Base-by-base conservation (phyloP, 2,888 invertebrate genomes). In the Epirrita christyi region DNA sequence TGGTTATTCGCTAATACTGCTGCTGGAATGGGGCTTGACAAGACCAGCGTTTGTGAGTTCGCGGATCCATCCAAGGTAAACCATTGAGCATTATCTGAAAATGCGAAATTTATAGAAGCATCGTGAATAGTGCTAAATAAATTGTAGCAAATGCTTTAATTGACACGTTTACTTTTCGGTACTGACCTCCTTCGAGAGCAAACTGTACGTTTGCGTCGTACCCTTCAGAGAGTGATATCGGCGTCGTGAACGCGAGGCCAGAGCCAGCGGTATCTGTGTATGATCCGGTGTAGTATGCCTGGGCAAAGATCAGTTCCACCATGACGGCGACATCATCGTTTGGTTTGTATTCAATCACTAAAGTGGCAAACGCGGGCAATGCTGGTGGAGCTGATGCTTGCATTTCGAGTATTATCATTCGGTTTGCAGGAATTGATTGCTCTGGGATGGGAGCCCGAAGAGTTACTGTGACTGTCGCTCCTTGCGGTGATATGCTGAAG, bases 101-200 rank as follows among this genome's bases (percentile, higher is more conserved):
- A 11, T 11, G 4, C 4, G 2, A 21, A 21, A 21, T 21, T 21
- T 21, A 21, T 21, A 2, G 4, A 3, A 21, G 21, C 21, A 21
- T 2, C 21, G 21, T 4, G 4, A 21, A 21, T 21, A 21, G 2
- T 21, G 21, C 4, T 2, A 21, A 21, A 21, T 21, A 21, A 21
- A 21, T 21, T 21, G 4, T 3, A 21, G 21, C 2, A 21, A 21
- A 21, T 21, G 4, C 21, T 21, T n/a, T n/a, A n/a, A n/a, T n/a
- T 21, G 21, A 21, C 4, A 34, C 29, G 9, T 0, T 13, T 10
- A 32, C 4, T 2, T 42, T 34, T 13, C 14, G 2, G 10, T 8
- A 57, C 62, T 52, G 49, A 75, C 76, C 74, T 64, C 76, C 76
- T 52, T 70, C 70, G 0, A 78, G 63, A 21, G 11, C 36, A 42